Base-by-base conservation (phyloP, 2,888 invertebrate genomes). In the Orchestes rusci region DNA sequence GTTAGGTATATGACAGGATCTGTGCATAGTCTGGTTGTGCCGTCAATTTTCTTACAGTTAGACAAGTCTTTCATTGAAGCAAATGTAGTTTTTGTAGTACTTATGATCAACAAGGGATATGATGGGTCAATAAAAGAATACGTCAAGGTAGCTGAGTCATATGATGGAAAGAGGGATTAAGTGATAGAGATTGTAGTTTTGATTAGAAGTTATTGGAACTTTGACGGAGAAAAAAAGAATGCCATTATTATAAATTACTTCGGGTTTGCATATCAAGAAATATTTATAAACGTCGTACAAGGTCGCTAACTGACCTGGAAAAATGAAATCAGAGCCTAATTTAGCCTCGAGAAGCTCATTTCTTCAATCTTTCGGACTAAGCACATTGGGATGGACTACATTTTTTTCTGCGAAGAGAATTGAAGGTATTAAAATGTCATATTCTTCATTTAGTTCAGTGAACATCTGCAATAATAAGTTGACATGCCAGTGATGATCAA, bases 21-120 rank as follows among this genome's bases (percentile, higher is more conserved):
- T 13, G 7, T 12, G 12, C 31, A 31, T 7, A 31, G 8, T 12
- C 13, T 31, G 8, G 1, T 31, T 10, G 12, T 31, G 5, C 13
- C 31, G 31, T 31, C 31, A 10, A 31, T 7, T 5, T 10, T 31
- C 12, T 31, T 31, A 12, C 31, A 31, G 5, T 31, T 31, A 31
- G 31, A 31, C 12, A 31, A 12, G 12, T 31, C 31, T 31, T 31
- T 31, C 13, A 31, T 7, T 12, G 13, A 31, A 31, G 31, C 31
- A 31, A 31, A 31, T 31, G n/a, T 31, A n/a, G 31, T 31, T 12
- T 31, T 31, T 10, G 31, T 31, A 31, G 31, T 31, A 12, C 31
- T 31, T 31, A 12, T 31, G 10, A 31, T 31, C 13, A 31, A 12
- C 7, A 31, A 31, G 7, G 31, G 31, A 31, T 13, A n/a, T 31